Percentiles rank a stretch among this genome's conserved stretches.
Evolutionary conservation across 2,888 invertebrate genomes (phyloP).

Genomic region (Epistrophella euchroma): DNA sequence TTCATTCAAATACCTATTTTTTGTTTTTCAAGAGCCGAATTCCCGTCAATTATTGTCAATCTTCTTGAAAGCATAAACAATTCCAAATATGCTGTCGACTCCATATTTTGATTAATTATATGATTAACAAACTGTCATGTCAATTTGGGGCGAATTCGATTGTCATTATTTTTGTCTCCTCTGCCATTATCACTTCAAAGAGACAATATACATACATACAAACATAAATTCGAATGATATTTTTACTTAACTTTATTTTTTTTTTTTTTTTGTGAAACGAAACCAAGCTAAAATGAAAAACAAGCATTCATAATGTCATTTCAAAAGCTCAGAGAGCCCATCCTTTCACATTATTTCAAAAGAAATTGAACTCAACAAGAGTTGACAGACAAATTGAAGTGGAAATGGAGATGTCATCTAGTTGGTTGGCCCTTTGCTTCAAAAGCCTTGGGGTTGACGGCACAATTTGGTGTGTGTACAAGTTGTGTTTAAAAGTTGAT

Average conservation of each 20-base stretch:
- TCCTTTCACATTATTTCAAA: constrained; percentile 61
- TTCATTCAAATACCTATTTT: constrained; percentile 3
- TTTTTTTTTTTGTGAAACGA: constrained; percentile 20
- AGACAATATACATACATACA: background rate
- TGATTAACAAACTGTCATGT: constrained; percentile 31
- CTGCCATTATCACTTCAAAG: constrained; percentile 22
- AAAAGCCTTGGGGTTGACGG: constrained; percentile 19
- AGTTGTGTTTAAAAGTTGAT: background rate
- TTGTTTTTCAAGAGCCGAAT: background rate
- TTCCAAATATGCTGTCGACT: constrained; percentile 21
- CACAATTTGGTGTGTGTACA: constrained; percentile 15
- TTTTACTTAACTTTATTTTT: constrained; percentile 4
- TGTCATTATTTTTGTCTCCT: constrained; percentile 31
- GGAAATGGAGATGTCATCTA: constrained; percentile 82
- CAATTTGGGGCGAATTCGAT: constrained; percentile 28
- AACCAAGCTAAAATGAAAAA: constrained; percentile 31
- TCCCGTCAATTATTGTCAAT: constrained; percentile 7
- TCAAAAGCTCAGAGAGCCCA: constrained; percentile 41
- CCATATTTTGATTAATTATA: constrained; percentile 32
- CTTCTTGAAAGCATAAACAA: background rate
- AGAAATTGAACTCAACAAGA: constrained; percentile 83
- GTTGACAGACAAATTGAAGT: constrained; percentile 83
- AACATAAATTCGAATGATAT: constrained; percentile 24
- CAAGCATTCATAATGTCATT: constrained; percentile 41
- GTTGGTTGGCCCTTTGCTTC: constrained; percentile 77